Conservation (phyloP, 2,888 invertebrate species). For the Silvanus unidentatus region DNA sequence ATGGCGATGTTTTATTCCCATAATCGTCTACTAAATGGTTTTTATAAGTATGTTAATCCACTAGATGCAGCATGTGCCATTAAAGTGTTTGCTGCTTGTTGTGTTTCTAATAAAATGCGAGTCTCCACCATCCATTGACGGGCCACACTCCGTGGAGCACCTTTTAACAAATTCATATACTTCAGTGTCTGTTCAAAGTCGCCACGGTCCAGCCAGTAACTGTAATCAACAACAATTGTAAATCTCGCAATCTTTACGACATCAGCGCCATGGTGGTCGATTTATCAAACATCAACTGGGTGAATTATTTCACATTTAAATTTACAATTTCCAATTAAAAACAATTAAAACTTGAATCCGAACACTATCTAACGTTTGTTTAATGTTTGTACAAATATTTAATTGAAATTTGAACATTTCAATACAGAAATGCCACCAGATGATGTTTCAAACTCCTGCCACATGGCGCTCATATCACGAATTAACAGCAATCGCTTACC, state of each 20-base stretch:
- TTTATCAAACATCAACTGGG: slow-evolving; percentile 1
- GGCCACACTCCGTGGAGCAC: slow-evolving; percentile 82
- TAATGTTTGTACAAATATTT: no score
- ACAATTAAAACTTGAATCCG: slow-evolving; percentile 3
- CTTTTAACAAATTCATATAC: slow-evolving; percentile 80
- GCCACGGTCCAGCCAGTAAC: slow-evolving; percentile 83
- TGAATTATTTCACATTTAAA: background rate
- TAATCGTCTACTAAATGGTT: no score
- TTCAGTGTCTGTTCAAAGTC: slow-evolving; percentile 78
- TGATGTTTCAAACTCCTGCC: no score
- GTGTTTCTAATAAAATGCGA: slow-evolving; percentile 75
- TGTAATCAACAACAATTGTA: slow-evolving; percentile 39
- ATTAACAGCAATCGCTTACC: no score
- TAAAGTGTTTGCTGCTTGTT: slow-evolving; percentile 84
- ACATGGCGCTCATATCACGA: no score
- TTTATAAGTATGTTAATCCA: slow-evolving; percentile 51
- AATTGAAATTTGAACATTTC: no score
- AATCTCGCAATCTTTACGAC: no score
- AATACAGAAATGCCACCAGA: no score
- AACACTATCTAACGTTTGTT: no score
- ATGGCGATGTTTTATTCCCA: no score
- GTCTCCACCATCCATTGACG: slow-evolving; percentile 83
- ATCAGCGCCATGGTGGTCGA: no score
- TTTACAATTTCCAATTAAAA: background rate
- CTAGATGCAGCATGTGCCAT: slow-evolving; percentile 83